These are phyloP conservation scores for Mongoloraphidia duomilia DNA, from an alignment of 2,888 invertebrate species.

Conservation along the genomic window DNA sequence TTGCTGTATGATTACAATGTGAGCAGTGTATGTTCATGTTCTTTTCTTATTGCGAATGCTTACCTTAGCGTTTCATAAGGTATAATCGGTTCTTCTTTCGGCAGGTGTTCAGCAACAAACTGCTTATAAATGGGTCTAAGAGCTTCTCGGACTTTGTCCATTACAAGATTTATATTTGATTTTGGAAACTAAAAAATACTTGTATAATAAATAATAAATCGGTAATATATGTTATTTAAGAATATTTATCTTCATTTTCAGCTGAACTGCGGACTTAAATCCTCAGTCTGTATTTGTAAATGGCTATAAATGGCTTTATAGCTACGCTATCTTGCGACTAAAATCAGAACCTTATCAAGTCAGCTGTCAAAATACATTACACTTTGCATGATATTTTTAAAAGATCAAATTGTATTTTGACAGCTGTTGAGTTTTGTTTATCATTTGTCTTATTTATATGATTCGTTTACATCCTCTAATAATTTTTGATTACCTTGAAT, in stretches of 20 bases:
- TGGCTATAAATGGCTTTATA: no score
- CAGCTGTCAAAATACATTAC: no score
- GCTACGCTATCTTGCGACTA: no score
- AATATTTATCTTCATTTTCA: neutral
- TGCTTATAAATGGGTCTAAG: conserved; percentile 57
- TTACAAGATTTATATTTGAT: conserved; percentile 54
- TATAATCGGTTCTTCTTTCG: conserved; percentile 25
- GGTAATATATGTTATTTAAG: neutral
- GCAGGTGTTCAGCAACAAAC: conserved; percentile 56
- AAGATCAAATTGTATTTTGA: no score
- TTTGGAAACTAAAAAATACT: conserved; percentile 47
- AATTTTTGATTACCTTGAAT: no score
- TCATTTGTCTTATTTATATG: no score
- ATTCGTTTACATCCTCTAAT: no score
- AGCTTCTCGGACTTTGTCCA: conserved; percentile 58
- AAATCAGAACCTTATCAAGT: no score
- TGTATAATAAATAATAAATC: neutral
- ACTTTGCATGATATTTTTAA: no score
- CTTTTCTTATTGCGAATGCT: neutral
- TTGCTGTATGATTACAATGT: no score
- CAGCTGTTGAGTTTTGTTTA: no score
- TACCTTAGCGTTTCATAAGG: conserved; percentile 30
- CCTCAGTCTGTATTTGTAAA: neutral
- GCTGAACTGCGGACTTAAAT: neutral
- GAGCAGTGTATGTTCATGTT: conserved; percentile 8